Evolutionary conservation across 2,888 invertebrate species (phyloP).

Genomic region (Muschampia plurimacula): DNA sequence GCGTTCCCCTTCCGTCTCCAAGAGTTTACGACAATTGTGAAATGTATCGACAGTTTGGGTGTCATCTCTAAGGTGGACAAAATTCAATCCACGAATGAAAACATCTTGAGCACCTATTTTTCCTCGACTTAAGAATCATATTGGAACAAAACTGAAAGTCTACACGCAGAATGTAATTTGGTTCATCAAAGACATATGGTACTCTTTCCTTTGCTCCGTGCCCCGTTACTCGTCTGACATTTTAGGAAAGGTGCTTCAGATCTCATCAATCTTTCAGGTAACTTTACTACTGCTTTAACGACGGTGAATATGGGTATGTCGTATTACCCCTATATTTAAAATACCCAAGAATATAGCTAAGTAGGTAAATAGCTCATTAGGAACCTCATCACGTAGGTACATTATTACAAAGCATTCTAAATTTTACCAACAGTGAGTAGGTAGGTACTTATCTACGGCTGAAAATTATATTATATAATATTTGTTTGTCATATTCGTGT

Average conservation of each 20-base stretch:
- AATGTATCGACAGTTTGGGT: conserved; percentile 85
- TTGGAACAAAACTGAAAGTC: conserved; percentile 43
- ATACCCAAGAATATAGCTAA: too few species aligned
- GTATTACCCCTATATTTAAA: too few species aligned
- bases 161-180: conserved; percentile 38
- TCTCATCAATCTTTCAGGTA: conserved; percentile 80
- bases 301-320: not conserved
- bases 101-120: conserved; percentile 51
- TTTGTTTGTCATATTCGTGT: too few species aligned
- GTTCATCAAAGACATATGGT: conserved; percentile 72
- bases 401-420: too few species aligned
- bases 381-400: too few species aligned
- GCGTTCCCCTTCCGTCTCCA: conserved; percentile 83
- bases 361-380: too few species aligned
- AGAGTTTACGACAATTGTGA: conserved; percentile 85
- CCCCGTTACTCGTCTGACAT: conserved; percentile 60
- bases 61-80: conserved; percentile 77
- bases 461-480: too few species aligned
- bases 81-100: conserved; percentile 45
- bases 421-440: too few species aligned
- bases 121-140: conserved; percentile 54
- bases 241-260: conserved; percentile 69
- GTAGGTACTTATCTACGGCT: too few species aligned
- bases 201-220: conserved; percentile 57
- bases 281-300: conserved; percentile 62